Base-by-base conservation (phyloP, 2,888 invertebrate species). In the Helobdella robusta region DNA sequence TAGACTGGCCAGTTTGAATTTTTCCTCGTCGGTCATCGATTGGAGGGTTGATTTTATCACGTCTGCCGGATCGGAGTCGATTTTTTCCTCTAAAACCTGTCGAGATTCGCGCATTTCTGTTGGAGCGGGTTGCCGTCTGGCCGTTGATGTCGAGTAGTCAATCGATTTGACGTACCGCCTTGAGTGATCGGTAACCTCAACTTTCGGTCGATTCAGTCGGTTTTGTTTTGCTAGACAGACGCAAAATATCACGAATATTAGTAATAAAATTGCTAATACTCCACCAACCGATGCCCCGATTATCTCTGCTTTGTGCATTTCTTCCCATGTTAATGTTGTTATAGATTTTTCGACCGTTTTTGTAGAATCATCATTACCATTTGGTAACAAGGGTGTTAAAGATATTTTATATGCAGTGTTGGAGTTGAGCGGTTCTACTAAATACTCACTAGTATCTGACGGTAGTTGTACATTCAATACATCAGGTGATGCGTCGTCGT, bases 21-120 rank as follows among this genome's bases (percentile, higher is more conserved):
- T 59, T 36, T 67, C 64, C 20, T 59, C 67, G n/a, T 67, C 64
- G 4, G 67, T 54, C 67, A 67, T 67, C 40, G 34, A 15, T 5
- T 64, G 54, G 52, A 67, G 52, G 4, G 67, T 67, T 2, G 59
- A 50, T 28, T 65, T 59, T 23, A 67, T 36, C 1, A 60, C 30
- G 4, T 66, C 44, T 15, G 32, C 50, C 1, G 65, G 30, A 54
- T 34, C 44, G 8, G 40, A 18, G 18, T 28, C 28, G 15, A 25
- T 15, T 32, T 32, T 5, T 15, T 50, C 32, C n/a, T n/a, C n/a
- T n/a, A n/a, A n/a, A n/a, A n/a, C n/a, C n/a, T n/a, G n/a, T n/a
- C n/a, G n/a, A n/a, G n/a, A n/a, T n/a, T n/a, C n/a, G n/a, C n/a
- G n/a, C 11, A 34, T 30, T 30, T 40, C 44, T 15, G 30, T 35